Percentiles rank a stretch among this genome's conserved stretches.
phyloP scores from a whole-genome alignment of 2,113 vertebrate species.

The Tragelaphus imberbis region DNA sequence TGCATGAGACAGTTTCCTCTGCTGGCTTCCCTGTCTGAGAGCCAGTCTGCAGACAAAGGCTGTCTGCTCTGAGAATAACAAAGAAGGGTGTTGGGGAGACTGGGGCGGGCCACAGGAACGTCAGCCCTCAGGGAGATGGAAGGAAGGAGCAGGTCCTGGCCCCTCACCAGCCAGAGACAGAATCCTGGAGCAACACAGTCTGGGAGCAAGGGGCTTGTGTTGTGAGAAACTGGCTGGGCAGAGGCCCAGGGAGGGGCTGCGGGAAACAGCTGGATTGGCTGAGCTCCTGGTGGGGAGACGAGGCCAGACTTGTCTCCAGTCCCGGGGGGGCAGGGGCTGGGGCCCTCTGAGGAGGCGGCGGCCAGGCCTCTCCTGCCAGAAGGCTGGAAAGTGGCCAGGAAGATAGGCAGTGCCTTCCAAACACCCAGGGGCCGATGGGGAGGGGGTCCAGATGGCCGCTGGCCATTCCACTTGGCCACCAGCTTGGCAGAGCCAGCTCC shows the following conservation, averaged over 20 bases:
- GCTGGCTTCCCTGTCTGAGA: background rate
- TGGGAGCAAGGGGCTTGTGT: background rate
- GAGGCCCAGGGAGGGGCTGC: slow-evolving; percentile 47
- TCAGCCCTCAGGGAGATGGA: background rate
- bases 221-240: slow-evolving; percentile 40
- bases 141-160: background rate
- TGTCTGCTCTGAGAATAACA: background rate
- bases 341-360: background rate
- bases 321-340: background rate
- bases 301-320: slow-evolving; percentile 51
- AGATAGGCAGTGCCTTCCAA: background rate
- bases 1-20: background rate
- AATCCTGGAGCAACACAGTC: background rate
- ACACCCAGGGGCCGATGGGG: background rate
- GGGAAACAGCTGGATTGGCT: slow-evolving; percentile 75
- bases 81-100: background rate
- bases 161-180: background rate
- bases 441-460: background rate
- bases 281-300: slow-evolving; percentile 62
- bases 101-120: background rate
- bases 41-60: background rate
- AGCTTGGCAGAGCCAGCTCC: background rate
- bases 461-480: background rate
- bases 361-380: background rate
- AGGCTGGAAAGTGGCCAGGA: background rate